Conservation (phyloP, 2,888 invertebrate species). For the Eutolmus rufibarbis region DNA sequence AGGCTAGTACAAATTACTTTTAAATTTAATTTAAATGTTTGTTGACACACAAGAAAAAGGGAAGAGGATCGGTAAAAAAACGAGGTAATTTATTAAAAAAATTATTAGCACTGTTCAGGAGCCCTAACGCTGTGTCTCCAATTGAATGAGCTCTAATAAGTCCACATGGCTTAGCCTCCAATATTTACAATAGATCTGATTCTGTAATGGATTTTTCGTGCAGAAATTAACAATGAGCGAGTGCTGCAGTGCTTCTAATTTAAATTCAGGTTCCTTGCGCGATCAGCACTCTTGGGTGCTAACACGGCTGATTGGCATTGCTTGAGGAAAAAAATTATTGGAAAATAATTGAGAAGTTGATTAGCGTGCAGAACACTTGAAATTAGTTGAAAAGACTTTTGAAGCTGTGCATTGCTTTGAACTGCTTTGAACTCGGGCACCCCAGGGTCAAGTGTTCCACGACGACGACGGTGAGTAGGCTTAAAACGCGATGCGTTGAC, state of each 20-base stretch:
- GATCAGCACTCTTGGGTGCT: neutral
- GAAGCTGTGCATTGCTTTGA: neutral
- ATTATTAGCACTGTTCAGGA: neutral
- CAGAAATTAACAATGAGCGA: neutral
- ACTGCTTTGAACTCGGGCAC: neutral
- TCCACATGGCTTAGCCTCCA: neutral
- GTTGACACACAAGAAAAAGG: neutral
- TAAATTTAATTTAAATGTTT: neutral
- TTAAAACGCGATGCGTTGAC: neutral
- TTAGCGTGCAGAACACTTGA: neutral
- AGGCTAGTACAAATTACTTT: no score
- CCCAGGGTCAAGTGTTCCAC: constrained; percentile 1
- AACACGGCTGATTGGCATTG: neutral
- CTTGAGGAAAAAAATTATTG: neutral
- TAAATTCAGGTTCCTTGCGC: neutral
- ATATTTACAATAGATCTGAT: neutral
- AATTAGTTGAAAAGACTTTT: constrained; percentile 13
- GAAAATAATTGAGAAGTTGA: constrained; percentile 3
- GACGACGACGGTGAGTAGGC: neutral
- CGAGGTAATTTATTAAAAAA: neutral
- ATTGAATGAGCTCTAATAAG: neutral
- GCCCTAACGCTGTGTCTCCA: neutral
- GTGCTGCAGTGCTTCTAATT: neutral
- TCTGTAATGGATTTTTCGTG: neutral
- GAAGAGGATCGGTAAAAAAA: neutral